Base-by-base conservation (phyloP, 1,140 invertebrate species). In the Propsilocerus akamusi region DNA sequence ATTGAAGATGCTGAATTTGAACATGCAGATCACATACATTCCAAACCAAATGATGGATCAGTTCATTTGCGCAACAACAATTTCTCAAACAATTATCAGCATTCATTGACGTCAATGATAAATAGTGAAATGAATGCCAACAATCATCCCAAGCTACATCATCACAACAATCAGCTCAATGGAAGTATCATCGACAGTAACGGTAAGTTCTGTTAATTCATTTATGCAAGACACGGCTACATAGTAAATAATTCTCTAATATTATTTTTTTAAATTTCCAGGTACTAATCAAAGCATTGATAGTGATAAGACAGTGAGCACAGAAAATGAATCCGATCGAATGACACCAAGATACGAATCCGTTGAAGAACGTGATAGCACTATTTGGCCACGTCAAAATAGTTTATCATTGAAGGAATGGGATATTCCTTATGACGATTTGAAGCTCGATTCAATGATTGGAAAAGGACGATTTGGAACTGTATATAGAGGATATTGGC, bases 371-470 rank as follows among this genome's bases (percentile, higher is more conserved):
- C 86, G 70, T 24, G 74, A 74, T 25, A 75, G 73, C 24, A 69
- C 64, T 55, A 63, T 76, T 57, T 90, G 86, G 84, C 86, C 86
- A 47, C 63, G 90, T 52, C 90, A 94, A 66, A 93, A 94, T 69
- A 92, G 87, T 56, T 67, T 96, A 54, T 95, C 90, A 5, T 81
- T 94, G 69, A 79, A 90, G 61, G 93, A 97, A 66, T 97, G 93
- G 94, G 92, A 97, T 68, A 97, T 98, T 67, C 91, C 93, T 46
- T 96, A 80, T 70, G 87, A 93, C 59, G 92, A 97, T 68, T 64
- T 98, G 46, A 80, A 80, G 55, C 76, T 95, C 59, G 78, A 80
- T 46, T 91, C 96, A 53, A 71, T 78, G 53, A 86, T 97, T 54
- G 94, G 94, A 22, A 83, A 76, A 23, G 94, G 93, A 11, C 76